Conservation (phyloP, 1,140 invertebrate species). For the Zaprionus kolodkinae region DNA sequence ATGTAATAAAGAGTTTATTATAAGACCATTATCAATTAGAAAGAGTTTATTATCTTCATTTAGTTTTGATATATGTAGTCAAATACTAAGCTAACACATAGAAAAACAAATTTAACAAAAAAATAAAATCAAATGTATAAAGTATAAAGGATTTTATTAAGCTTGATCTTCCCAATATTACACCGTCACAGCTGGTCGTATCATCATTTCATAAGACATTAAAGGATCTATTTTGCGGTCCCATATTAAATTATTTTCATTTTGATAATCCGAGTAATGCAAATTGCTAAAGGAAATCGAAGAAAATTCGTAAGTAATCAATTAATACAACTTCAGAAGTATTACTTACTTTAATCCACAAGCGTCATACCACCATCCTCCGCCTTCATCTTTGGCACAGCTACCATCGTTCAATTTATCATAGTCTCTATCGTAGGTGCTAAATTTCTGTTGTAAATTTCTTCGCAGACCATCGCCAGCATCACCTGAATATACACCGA, state of each 20-base stretch:
- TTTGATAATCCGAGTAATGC: not conserved
- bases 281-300: constrained; percentile 11
- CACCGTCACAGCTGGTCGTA: not conserved
- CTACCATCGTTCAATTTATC: not conserved
- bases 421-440: constrained; percentile 16
- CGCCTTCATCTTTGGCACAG: not conserved
- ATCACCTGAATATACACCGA: constrained; percentile 5
- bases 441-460: constrained; percentile 8
- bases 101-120: constrained; percentile 35
- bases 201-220: constrained; percentile 4
- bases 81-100: constrained; percentile 35
- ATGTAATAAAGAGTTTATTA: constrained; percentile 24
- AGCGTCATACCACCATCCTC: constrained; percentile 23
- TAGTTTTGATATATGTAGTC: constrained; percentile 35
- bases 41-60: constrained; percentile 51
- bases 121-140: constrained; percentile 46
- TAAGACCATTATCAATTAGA: constrained; percentile 49
- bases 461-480: constrained; percentile 21
- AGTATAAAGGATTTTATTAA: constrained; percentile 5
- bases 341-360: constrained; percentile 12
- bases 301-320: not conserved
- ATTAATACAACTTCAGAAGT: not conserved
- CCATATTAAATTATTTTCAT: not conserved
- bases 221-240: not conserved
- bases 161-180: not conserved